Evolutionary conservation across 2,797 vertebrate species (phyloP), one percentile per base, ranked within the genome.

Genomic region (Aeoliscus strigatus): DNA sequence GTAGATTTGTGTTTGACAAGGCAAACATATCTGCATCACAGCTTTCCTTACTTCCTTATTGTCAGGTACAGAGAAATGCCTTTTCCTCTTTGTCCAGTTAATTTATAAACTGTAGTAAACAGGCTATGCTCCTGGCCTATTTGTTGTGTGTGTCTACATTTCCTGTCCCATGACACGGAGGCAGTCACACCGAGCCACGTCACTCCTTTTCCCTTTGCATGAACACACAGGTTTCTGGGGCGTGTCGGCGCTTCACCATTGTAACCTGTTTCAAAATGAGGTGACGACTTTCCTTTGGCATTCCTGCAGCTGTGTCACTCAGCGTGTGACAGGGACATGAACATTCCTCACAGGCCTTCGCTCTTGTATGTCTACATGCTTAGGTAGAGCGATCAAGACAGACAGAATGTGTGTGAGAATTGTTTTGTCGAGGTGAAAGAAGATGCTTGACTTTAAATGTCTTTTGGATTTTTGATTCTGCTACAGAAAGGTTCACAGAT

Each of bases 261-360:
- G 50, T 47, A 61, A 77, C 72, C 53, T 60, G 59, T 60, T 63
- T 26, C 29, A 45, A 28, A 58, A 49, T 35, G 32, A 46, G 39
- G 12, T 73, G 65, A 74, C 48, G 10, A 25, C 4, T 6, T 24
- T 57, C 16, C 17, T 66, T 24, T 44, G 67, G 60, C 64, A 70
- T 83, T 23, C 51, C 27, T 40, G 27, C 29, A 12, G 1, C 57
- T 40, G 32, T 61, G 66, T 70, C 77, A 59, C 28, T 35, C 39
- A 13, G 34, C 73, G 69, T 77, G 67, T 79, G 75, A 82, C 57
- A 25, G 33, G 53, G 51, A 60, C 6, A 8, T 5, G 24, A 67
- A 52, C 73, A 79, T 83, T 81, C 79, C 58, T 73, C 5, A 2
- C 44, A 51, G 60, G 61, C 61, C 54, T 43, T 52, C 36, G 8